phyloP scores from a whole-genome alignment of 2,113 vertebrate species.

The Antigone vipio region DNA sequence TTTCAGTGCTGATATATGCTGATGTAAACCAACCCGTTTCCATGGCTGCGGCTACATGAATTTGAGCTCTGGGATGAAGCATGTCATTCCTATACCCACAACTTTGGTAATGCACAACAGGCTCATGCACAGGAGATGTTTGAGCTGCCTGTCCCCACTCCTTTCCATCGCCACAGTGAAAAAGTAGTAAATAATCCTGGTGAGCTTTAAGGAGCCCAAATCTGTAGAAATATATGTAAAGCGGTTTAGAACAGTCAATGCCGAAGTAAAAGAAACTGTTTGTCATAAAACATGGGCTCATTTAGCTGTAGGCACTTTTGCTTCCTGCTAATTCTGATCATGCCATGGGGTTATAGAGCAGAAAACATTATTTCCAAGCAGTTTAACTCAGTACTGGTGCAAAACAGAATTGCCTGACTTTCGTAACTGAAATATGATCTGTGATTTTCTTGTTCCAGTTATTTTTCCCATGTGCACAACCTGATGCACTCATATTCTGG shows the following conservation, averaged over 20 bases:
- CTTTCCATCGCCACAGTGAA: background rate
- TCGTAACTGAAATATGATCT: background rate
- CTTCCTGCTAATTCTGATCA: conserved; percentile 41
- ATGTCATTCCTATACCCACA: background rate
- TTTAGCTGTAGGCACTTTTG: conserved; percentile 27
- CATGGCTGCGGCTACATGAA: background rate
- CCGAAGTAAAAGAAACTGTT: background rate
- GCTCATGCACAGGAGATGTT: background rate
- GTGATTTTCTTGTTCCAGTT: background rate
- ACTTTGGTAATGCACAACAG: background rate
- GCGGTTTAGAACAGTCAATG: background rate
- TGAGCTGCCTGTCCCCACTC: background rate
- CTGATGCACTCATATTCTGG: background rate
- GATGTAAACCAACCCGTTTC: background rate
- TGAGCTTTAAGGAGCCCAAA: background rate
- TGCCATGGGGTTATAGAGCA: conserved; percentile 39
- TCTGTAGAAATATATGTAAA: background rate
- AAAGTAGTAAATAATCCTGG: background rate
- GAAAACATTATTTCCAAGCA: conserved; percentile 37
- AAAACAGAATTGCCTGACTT: background rate
- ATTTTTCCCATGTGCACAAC: background rate
- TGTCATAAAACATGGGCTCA: background rate
- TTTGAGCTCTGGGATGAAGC: background rate
- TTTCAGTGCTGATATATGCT: background rate
- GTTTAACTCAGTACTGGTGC: conserved; percentile 5